Conservation (phyloP, 2,888 invertebrate genomes). For the Hymenopus coronatus region DNA sequence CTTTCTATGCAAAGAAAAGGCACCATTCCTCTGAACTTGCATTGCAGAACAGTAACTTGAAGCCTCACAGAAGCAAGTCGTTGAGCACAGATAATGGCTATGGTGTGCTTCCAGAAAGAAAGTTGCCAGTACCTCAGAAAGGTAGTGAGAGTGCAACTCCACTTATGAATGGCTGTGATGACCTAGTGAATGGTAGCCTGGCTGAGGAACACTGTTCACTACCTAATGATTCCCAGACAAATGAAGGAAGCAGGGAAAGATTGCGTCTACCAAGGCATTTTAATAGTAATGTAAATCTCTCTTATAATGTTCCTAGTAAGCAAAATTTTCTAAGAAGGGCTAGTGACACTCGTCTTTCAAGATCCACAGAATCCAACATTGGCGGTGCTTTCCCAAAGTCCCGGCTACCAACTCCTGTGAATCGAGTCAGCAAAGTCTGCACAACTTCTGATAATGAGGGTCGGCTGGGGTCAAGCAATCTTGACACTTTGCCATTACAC, state of each 20-base stretch:
- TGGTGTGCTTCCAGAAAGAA: background rate
- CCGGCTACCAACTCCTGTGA: background rate
- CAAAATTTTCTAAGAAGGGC: background rate
- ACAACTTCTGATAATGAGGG: background rate
- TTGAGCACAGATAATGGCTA: background rate
- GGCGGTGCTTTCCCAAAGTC: background rate
- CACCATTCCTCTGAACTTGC: background rate
- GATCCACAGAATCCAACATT: background rate
- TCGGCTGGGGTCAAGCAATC: background rate
- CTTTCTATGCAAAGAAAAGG: background rate
- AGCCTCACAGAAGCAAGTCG: conserved; percentile 4
- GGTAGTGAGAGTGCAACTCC: background rate
- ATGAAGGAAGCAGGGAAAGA: background rate
- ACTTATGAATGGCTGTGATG: background rate
- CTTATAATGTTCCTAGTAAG: background rate
- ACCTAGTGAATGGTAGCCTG: background rate
- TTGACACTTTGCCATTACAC: background rate
- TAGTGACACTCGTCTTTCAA: conserved; percentile 3
- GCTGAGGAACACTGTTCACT: background rate
- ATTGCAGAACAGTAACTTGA: background rate
- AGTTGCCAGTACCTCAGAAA: background rate
- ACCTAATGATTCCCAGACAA: background rate
- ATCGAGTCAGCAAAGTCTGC: background rate
- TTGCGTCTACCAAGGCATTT: conserved; percentile 9
- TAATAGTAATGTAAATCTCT: background rate